phyloP scores from a whole-genome alignment of 2,888 invertebrate genomes.

The Arge pagana region DNA sequence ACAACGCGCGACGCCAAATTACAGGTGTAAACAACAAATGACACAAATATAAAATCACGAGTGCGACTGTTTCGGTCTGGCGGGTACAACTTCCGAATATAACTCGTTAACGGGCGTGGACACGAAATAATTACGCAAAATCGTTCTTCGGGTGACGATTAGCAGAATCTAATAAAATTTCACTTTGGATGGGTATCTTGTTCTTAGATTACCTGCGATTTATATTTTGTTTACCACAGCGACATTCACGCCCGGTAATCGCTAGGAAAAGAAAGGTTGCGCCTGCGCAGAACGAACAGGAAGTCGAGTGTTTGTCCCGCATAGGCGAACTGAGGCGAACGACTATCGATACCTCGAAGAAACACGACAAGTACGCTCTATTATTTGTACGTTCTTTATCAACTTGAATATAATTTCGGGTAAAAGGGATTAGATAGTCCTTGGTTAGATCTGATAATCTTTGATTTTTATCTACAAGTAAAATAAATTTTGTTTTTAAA shows the following conservation, averaged over 20 bases:
- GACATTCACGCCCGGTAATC: constrained; percentile 41
- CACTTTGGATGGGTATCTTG: constrained; percentile 30
- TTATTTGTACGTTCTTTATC: too few relatives aligned
- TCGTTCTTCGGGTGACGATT: background rate
- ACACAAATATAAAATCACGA: constrained; percentile 6
- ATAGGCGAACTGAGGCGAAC: too few relatives aligned
- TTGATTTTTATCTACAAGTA: too few relatives aligned
- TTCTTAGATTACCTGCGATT: constrained; percentile 53
- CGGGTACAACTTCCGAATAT: background rate
- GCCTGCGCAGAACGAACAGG: constrained; percentile 16
- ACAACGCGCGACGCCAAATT: too few relatives aligned
- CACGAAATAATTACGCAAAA: constrained; percentile 9
- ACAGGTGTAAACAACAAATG: too few relatives aligned
- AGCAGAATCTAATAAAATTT: constrained; percentile 20
- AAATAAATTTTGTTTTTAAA: too few relatives aligned
- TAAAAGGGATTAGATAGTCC: too few relatives aligned
- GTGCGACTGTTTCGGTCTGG: constrained; percentile 13
- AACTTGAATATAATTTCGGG: too few relatives aligned
- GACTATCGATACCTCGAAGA: too few relatives aligned
- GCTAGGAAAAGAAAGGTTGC: constrained; percentile 40
- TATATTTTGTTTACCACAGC: constrained; percentile 45
- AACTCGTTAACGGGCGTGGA: background rate
- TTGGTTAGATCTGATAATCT: too few relatives aligned
- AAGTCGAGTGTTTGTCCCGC: too few relatives aligned
- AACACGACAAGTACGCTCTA: too few relatives aligned